These are phyloP conservation scores for Enoplosus armatus DNA, from an alignment of 2,797 vertebrate species.

Conservation along the genomic window DNA sequence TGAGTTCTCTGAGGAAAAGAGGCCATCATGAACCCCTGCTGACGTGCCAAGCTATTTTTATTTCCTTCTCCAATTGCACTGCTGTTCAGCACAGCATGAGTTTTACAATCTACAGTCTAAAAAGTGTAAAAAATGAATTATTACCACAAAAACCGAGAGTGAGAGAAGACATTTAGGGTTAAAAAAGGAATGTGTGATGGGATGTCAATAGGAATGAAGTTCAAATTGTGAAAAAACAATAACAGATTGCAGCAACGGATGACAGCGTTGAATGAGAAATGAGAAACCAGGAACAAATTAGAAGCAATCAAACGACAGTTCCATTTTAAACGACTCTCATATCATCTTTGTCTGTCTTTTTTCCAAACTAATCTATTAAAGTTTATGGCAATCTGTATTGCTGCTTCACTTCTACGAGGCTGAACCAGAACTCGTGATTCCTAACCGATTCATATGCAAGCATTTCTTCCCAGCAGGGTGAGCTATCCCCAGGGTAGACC, in stretches of 20 bases:
- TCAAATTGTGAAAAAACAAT: neutral
- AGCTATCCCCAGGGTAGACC: conserved; percentile 48
- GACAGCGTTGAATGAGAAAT: conserved; percentile 18
- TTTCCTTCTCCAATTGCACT: conserved; percentile 65
- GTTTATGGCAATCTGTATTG: neutral
- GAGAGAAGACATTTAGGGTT: conserved; percentile 2
- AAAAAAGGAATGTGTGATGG: neutral
- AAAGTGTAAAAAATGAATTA: conserved; percentile 47
- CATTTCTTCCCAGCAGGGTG: conserved; percentile 39
- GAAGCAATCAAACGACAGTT: conserved; percentile 18
- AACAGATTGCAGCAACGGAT: conserved; percentile 1
- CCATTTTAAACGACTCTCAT: conserved; percentile 3
- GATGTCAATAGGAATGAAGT: conserved; percentile 7
- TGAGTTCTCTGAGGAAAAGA: conserved; percentile 75
- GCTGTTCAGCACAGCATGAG: conserved; percentile 68
- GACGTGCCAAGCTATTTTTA: conserved; percentile 80
- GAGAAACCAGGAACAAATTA: conserved; percentile 32
- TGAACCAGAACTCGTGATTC: conserved; percentile 15
- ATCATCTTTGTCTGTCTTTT: neutral
- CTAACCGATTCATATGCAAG: neutral
- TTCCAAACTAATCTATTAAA: neutral
- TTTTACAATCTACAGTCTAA: conserved; percentile 52
- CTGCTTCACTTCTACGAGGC: conserved; percentile 1
- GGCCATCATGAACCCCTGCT: conserved; percentile 78
- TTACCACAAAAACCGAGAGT: conserved; percentile 14